Conservation (phyloP, 2,797 vertebrate species). For the Cirrhinus molitorella region DNA sequence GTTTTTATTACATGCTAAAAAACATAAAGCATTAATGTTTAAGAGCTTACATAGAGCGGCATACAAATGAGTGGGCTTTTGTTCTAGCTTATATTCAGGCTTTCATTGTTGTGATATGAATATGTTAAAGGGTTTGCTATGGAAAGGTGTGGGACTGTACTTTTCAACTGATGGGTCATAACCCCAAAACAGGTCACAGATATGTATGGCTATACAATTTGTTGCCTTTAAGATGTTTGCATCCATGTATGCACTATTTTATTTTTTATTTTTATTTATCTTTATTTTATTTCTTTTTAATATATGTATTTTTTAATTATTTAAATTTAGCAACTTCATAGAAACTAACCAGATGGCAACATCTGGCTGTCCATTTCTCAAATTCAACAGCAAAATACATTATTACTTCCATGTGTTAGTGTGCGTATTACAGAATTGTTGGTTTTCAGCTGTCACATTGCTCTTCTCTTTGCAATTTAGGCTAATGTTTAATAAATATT, state of each 20-base stretch:
- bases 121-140: not conserved
- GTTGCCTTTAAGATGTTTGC: too few species aligned
- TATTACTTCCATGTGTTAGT: not conserved
- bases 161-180: not conserved
- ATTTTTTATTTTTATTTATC: too few species aligned
- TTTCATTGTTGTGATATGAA: not conserved
- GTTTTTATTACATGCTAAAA: slow-evolving; percentile 41
- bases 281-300: too few species aligned
- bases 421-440: not conserved
- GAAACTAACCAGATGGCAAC: not conserved
- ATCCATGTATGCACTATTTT: too few species aligned
- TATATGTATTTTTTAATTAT: too few species aligned
- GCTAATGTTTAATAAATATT: not conserved
- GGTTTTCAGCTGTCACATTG: not conserved
- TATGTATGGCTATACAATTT: not conserved
- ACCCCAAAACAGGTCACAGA: not conserved
- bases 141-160: not conserved
- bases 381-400: not conserved
- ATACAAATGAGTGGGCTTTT: not conserved
- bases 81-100: not conserved
- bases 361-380: not conserved
- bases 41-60: not conserved
- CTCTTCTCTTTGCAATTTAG: not conserved
- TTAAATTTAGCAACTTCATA: too few species aligned
- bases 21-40: not conserved